Conservation (phyloP, 2,888 invertebrate genomes). For the Amiota mariae region DNA sequence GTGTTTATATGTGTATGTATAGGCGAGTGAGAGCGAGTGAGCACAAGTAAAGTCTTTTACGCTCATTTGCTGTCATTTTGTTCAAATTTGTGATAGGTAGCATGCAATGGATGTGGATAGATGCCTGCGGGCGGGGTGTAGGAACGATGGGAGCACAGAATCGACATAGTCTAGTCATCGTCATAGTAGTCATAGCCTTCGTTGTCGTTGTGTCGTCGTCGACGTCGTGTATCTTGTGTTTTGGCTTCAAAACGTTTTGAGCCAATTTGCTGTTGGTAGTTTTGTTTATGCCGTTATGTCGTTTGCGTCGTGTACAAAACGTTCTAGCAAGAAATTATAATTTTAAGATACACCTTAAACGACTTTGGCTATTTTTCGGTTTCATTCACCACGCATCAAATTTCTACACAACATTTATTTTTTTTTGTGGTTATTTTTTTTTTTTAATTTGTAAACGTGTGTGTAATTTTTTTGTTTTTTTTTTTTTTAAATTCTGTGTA, state of each 20-base stretch:
- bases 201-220: not conserved
- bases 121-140: too few relatives aligned
- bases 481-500: not conserved
- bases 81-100: too few relatives aligned
- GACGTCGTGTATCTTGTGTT: conserved; percentile 43
- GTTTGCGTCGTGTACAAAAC: conserved; percentile 54
- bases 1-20: not conserved
- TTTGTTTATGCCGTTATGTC: conserved; percentile 72
- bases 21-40: too few relatives aligned
- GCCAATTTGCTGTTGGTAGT: conserved; percentile 72
- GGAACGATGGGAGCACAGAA: too few relatives aligned
- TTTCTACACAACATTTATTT: not conserved
- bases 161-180: not conserved
- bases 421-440: not conserved
- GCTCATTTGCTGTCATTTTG: too few relatives aligned
- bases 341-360: not conserved
- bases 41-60: too few relatives aligned
- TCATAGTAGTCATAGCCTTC: conserved; percentile 23
- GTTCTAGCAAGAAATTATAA: conserved; percentile 8
- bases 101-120: too few relatives aligned
- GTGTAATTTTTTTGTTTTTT: not conserved
- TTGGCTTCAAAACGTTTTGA: conserved; percentile 70
- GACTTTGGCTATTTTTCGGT: not conserved
- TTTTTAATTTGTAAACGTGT: too few relatives aligned
- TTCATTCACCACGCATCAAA: not conserved